Conservation (phyloP, 2,888 invertebrate genomes). For the Folsomia candida region DNA sequence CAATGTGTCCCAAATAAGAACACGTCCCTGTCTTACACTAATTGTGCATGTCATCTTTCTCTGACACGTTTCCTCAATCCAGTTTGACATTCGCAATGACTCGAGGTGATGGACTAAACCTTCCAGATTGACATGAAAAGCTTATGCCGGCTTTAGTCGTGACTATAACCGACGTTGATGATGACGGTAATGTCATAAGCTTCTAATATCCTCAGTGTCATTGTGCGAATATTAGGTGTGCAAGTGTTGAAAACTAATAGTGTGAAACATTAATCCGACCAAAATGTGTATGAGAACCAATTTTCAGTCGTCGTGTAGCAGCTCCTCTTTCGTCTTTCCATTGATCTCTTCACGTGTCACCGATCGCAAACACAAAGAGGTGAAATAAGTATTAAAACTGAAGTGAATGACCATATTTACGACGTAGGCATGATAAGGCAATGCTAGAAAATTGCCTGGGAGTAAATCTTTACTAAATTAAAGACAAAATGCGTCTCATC, state of each 20-base stretch:
- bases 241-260: background rate
- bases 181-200: background rate
- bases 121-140: background rate
- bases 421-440: background rate
- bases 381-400: background rate
- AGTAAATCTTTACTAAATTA: background rate
- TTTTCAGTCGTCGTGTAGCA: background rate
- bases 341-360: background rate
- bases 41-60: background rate
- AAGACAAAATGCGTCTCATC: background rate
- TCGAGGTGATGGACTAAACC: background rate
- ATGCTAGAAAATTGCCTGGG: background rate
- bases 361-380: background rate
- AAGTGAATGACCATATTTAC: background rate
- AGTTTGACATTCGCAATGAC: background rate
- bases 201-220: background rate
- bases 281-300: background rate
- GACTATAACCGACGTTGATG: background rate
- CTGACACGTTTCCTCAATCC: background rate
- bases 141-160: background rate
- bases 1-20: too few relatives aligned
- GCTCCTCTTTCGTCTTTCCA: background rate
- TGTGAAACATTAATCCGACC: background rate
- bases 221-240: background rate
- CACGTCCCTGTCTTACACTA: background rate